A percentile compares a stretch with the other conserved stretches of the same genome.
Conservation (phyloP, 2,888 invertebrate genomes). For the Sisyra terminalis region DNA sequence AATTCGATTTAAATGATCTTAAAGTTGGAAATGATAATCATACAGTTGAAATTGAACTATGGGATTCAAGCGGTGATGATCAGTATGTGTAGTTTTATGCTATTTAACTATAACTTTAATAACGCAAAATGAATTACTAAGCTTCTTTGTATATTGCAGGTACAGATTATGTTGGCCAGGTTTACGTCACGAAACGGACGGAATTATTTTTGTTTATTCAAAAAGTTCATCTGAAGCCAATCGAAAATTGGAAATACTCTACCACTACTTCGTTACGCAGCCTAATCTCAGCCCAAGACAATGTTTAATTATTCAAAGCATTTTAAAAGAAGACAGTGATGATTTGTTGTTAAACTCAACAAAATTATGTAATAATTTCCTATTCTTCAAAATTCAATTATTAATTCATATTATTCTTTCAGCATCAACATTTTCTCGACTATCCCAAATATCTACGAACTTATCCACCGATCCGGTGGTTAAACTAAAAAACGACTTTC, state of each 20-base stretch:
- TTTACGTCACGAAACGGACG: constrained; percentile 46
- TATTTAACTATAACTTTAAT: neutral
- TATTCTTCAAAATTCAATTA: neutral
- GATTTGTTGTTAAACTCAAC: constrained; percentile 24
- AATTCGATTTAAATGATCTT: constrained; percentile 50
- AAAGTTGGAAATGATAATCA: constrained; percentile 36
- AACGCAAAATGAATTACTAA: neutral
- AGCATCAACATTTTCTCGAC: constrained; percentile 26
- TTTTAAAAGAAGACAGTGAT: constrained; percentile 30
- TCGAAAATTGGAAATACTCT: constrained; percentile 42
- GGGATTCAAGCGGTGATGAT: constrained; percentile 65
- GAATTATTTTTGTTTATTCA: constrained; percentile 52
- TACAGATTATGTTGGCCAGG: constrained; percentile 66
- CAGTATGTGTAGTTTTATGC: constrained; percentile 32
- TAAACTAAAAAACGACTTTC: constrained; percentile 25
- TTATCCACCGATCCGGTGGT: constrained; percentile 24
- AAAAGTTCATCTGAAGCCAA: constrained; percentile 31
- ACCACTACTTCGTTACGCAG: constrained; percentile 51
- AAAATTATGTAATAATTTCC: constrained; percentile 31
- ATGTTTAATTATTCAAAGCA: constrained; percentile 44
- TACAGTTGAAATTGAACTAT: constrained; percentile 56
- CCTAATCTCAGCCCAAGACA: constrained; percentile 44
- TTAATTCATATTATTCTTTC: constrained; percentile 9
- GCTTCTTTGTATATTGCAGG: constrained; percentile 26
- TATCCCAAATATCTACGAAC: constrained; percentile 26